phyloP scores from a whole-genome alignment of 35 echinoderm and acorn worm genomes.

The Anneissia japonica region DNA sequence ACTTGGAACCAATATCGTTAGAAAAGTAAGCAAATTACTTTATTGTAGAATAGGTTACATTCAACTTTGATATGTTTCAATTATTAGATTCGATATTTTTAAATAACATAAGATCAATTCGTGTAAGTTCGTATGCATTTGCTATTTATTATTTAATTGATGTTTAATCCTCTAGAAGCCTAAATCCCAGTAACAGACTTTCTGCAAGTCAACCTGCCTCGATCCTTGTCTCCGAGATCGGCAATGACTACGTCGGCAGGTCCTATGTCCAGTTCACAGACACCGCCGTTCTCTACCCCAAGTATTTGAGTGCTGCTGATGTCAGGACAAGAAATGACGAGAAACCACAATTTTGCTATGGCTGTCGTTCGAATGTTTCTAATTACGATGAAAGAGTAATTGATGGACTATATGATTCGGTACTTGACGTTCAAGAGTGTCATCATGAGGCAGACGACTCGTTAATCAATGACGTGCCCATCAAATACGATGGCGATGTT shows the following conservation, averaged over 20 bases:
- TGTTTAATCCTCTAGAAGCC: too few species aligned
- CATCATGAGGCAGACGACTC: neutral
- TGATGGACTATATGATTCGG: neutral
- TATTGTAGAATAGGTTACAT: too few species aligned
- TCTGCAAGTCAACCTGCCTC: too few species aligned
- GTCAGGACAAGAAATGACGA: conserved; percentile 28
- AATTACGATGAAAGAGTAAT: neutral
- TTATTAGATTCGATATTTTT: too few species aligned
- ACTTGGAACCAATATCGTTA: too few species aligned
- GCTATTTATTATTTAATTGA: too few species aligned
- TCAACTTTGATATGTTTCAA: too few species aligned
- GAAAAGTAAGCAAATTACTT: too few species aligned
- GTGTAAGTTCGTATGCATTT: too few species aligned
- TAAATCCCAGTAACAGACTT: too few species aligned
- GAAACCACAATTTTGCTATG: conserved; percentile 44
- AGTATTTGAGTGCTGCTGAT: conserved; percentile 31
- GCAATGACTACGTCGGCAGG: neutral
- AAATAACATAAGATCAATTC: too few species aligned
- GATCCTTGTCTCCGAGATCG: neutral
- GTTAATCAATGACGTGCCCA: neutral
- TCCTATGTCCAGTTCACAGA: conserved; percentile 39
- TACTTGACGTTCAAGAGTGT: neutral
- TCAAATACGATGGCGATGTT: neutral
- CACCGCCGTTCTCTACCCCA: conserved; percentile 25
- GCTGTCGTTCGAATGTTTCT: conserved; percentile 9